Evolutionary conservation across 2,797 vertebrate species (phyloP).

Genomic region (Setipinna tenuifilis): DNA sequence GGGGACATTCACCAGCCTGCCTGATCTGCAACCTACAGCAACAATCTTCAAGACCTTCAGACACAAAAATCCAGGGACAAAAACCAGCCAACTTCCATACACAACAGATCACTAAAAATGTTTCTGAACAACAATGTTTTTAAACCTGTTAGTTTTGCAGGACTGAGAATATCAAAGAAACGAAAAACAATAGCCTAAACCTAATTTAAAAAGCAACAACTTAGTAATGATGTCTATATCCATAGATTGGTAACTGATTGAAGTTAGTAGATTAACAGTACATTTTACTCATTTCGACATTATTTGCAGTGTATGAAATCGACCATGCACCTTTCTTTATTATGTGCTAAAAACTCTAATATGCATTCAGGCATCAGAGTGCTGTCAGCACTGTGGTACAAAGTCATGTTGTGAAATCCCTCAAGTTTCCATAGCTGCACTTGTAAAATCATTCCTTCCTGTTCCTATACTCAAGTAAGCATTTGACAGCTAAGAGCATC

Average conservation of each 20-base stretch:
- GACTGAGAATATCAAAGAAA: background rate
- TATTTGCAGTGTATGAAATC: background rate
- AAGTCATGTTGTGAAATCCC: background rate
- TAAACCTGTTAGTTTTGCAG: background rate
- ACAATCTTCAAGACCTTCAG: slow-evolving; percentile 49
- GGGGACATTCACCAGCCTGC: slow-evolving; percentile 70
- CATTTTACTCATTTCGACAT: background rate
- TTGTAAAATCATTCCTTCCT: background rate
- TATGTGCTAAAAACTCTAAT: background rate
- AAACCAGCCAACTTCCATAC: background rate
- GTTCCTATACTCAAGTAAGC: background rate
- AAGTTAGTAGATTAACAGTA: background rate
- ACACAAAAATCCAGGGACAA: slow-evolving; percentile 24
- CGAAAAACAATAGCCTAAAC: background rate
- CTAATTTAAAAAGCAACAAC: background rate
- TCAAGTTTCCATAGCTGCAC: background rate
- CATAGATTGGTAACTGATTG: too few relatives aligned
- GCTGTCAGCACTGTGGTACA: background rate
- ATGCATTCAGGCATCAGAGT: background rate
- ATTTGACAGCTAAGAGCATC: background rate
- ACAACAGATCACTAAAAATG: background rate
- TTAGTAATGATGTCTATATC: too few relatives aligned
- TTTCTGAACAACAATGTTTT: background rate
- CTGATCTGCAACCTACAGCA: slow-evolving; percentile 58
- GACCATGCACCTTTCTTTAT: background rate